phyloP scores from a whole-genome alignment of 1,140 invertebrate genomes.

The Lerema accius region DNA sequence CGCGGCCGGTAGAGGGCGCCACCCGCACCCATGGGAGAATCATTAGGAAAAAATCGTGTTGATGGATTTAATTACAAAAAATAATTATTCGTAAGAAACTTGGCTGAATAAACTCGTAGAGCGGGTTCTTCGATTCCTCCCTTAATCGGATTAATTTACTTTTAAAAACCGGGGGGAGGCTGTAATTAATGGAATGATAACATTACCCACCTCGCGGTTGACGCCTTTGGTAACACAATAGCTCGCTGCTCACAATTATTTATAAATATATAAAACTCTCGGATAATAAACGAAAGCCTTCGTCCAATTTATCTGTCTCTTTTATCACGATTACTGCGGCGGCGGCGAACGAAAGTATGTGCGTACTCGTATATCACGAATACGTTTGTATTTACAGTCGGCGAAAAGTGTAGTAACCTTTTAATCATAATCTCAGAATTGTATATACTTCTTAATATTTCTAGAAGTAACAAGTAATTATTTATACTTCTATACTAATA shows the following conservation, averaged over 20 bases:
- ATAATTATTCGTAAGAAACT: constrained; percentile 81
- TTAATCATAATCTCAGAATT: too few species aligned
- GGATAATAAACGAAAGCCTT: constrained; percentile 24
- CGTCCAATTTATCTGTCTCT: constrained; percentile 29
- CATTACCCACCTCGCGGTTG: constrained; percentile 76
- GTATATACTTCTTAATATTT: too few species aligned
- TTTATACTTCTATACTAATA: too few species aligned
- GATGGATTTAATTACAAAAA: constrained; percentile 83
- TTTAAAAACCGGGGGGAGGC: constrained; percentile 78
- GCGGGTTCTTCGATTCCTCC: constrained; percentile 80
- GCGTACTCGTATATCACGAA: too few species aligned
- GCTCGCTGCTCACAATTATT: constrained; percentile 42
- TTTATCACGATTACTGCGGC: constrained; percentile 25
- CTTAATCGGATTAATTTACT: constrained; percentile 82
- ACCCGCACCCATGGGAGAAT: constrained; percentile 73
- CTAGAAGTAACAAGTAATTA: too few species aligned
- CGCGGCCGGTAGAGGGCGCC: too few species aligned
- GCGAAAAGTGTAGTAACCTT: too few species aligned
- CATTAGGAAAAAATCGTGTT: constrained; percentile 83
- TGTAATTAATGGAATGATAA: constrained; percentile 83
- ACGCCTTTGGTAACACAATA: constrained; percentile 64
- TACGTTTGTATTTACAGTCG: too few species aligned
- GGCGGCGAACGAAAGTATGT: too few species aligned
- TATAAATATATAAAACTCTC: constrained; percentile 40
- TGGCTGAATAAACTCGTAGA: constrained; percentile 79